phyloP scores from a whole-genome alignment of 2,113 vertebrate genomes.

The Theristicus caerulescens region DNA sequence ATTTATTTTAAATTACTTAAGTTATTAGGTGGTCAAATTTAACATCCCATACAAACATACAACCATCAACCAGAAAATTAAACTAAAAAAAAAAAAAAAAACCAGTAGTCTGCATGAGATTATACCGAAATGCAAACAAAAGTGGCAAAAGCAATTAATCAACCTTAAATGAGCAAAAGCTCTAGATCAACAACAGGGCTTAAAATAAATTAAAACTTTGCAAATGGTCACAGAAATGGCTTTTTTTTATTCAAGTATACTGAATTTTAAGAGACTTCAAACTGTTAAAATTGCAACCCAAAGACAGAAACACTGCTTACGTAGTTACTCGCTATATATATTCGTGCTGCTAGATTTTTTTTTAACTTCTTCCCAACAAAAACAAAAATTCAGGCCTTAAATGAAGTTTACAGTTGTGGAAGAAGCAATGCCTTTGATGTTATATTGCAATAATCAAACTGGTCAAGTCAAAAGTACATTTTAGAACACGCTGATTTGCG shows the following conservation, averaged over 20 bases:
- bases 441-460: background rate
- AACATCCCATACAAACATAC: background rate
- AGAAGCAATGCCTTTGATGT: background rate
- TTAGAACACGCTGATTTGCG: background rate
- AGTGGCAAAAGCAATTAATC: conserved; percentile 53
- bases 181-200: conserved; percentile 33
- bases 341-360: background rate
- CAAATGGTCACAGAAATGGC: background rate
- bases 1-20: conserved; percentile 24
- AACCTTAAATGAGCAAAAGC: conserved; percentile 13
- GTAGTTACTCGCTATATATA: background rate
- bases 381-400: background rate
- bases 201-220: conserved; percentile 28
- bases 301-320: background rate
- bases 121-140: conserved; percentile 45
- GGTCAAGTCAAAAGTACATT: background rate
- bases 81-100: background rate
- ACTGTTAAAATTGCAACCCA: background rate
- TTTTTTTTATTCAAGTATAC: background rate
- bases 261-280: conserved; percentile 28
- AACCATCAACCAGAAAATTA: conserved; percentile 16
- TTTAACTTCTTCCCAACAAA: background rate
- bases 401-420: background rate
- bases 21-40: conserved; percentile 13
- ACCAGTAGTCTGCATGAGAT: background rate